Evolutionary conservation across 2,797 vertebrate species (phyloP).

Genomic region (Enteromius viviparus): DNA sequence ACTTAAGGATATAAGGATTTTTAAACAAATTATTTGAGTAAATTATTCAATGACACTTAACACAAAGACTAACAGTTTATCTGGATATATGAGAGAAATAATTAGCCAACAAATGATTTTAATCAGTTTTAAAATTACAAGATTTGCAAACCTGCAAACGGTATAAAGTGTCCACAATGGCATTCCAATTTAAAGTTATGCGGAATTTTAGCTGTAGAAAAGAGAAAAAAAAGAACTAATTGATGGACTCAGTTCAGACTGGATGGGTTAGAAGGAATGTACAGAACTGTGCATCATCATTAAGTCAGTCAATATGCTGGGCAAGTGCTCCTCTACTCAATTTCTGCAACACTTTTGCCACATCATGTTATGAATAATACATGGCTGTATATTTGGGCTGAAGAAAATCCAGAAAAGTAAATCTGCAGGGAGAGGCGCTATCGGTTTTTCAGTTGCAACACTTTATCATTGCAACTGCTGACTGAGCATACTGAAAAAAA

Average conservation of each 20-base stretch:
- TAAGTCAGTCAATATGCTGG: slow-evolving; percentile 23
- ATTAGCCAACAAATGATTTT: background rate
- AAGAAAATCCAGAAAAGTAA: slow-evolving; percentile 26
- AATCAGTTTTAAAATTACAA: background rate
- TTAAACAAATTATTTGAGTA: background rate
- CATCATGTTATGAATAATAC: slow-evolving; percentile 34
- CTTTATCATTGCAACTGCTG: slow-evolving; percentile 33
- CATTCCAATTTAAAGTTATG: background rate
- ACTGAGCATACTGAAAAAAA: background rate
- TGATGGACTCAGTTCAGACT: background rate
- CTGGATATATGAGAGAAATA: background rate
- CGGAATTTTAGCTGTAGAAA: background rate
- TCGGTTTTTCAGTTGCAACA: slow-evolving; percentile 17
- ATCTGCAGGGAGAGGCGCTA: slow-evolving; percentile 17
- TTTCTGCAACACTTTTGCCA: slow-evolving; percentile 13
- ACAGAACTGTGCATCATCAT: slow-evolving; percentile 12
- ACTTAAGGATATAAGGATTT: background rate
- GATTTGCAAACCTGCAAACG: background rate
- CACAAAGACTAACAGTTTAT: background rate
- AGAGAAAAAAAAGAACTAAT: background rate
- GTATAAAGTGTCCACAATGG: background rate
- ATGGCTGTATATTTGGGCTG: slow-evolving; percentile 23
- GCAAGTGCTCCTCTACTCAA: slow-evolving; percentile 1
- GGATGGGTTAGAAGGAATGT: background rate
- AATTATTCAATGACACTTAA: background rate